phyloP scores from a whole-genome alignment of 2,113 vertebrate species.

The Calypte anna region DNA sequence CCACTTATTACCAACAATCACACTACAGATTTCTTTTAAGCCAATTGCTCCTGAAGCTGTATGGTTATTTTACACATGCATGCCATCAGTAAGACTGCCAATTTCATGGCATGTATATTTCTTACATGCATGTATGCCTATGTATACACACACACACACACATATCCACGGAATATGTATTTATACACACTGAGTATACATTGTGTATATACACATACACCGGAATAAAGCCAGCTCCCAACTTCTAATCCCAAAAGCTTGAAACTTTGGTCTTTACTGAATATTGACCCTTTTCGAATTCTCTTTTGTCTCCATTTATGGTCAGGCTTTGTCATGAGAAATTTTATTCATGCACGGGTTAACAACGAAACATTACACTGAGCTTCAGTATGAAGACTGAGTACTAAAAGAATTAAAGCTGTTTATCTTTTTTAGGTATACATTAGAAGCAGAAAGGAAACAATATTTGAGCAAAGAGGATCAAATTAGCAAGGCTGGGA shows the following conservation, averaged over 20 bases:
- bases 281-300: not conserved
- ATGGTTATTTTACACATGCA: not conserved
- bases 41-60: not conserved
- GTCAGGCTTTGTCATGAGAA: not conserved
- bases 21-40: not conserved
- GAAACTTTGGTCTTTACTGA: not conserved
- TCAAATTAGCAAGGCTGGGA: constrained; percentile 21
- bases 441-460: constrained; percentile 23
- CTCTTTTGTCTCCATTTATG: not conserved
- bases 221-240: not conserved
- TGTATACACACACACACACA: fast-evolving
- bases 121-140: not conserved
- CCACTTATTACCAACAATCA: not conserved
- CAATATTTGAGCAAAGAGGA: not conserved
- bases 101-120: not conserved
- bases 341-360: not conserved
- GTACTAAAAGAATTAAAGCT: not conserved
- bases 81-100: not conserved
- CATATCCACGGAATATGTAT: not conserved
- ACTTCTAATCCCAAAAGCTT: not conserved
- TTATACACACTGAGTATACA: not conserved
- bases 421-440: constrained; percentile 10
- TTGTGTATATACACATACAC: not conserved
- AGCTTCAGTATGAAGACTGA: not conserved
- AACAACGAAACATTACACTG: not conserved